Conservation (phyloP, 2,113 vertebrate genomes). For the Rattus norvegicus region DNA sequence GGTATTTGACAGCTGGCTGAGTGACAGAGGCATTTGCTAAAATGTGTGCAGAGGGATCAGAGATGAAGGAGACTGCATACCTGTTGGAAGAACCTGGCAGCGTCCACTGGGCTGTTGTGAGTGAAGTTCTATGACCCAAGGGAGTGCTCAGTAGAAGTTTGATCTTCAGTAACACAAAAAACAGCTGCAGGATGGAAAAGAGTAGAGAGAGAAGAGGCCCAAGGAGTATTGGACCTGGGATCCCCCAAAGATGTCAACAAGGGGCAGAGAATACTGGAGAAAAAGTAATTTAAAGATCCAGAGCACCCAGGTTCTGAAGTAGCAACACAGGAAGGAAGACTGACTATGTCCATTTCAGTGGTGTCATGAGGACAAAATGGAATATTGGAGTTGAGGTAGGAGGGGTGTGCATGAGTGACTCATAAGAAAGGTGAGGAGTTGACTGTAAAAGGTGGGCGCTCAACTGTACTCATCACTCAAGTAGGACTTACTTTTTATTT, state of each 20-base stretch:
- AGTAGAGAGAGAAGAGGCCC: not conserved
- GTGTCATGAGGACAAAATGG: not conserved
- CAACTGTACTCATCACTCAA: no score
- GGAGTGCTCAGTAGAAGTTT: not conserved
- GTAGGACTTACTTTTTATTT: not conserved
- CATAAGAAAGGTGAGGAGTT: not conserved
- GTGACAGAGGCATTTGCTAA: not conserved
- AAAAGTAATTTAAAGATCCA: not conserved
- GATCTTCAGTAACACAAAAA: no score
- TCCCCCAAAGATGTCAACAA: not conserved
- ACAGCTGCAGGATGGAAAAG: not conserved
- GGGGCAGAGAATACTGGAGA: not conserved
- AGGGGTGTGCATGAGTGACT: not conserved
- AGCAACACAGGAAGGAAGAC: not conserved
- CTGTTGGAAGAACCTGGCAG: not conserved
- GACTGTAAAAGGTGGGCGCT: not conserved
- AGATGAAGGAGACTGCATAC: not conserved
- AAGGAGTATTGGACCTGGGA: not conserved
- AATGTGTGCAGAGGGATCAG: not conserved
- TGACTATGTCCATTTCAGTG: not conserved
- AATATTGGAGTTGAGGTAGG: not conserved
- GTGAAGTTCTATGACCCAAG: not conserved
- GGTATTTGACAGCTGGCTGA: not conserved
- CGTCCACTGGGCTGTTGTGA: not conserved
- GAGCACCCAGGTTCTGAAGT: not conserved